phyloP scores from a whole-genome alignment of 2,888 invertebrate species.

The Oxytorus armatus region DNA sequence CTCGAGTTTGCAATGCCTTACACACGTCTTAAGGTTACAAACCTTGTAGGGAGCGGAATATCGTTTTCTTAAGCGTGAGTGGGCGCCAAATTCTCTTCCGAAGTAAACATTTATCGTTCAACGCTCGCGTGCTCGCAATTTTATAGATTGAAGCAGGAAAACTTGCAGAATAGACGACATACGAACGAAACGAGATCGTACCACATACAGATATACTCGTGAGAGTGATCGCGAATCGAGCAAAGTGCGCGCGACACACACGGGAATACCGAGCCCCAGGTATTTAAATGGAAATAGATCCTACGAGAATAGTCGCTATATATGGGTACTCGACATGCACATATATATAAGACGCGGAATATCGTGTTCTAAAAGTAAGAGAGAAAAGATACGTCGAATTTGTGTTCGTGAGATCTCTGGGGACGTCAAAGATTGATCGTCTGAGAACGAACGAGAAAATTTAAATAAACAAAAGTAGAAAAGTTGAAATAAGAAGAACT shows the following conservation, averaged over 20 bases:
- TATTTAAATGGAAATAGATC: conserved; percentile 69
- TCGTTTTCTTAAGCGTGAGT: conserved; percentile 36
- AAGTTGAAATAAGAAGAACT: too few species aligned
- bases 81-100: conserved; percentile 32
- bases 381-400: too few species aligned
- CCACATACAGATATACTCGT: not conserved
- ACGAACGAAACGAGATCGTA: conserved; percentile 33
- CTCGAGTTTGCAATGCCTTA: conserved; percentile 31
- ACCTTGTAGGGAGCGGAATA: conserved; percentile 32
- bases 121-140: conserved; percentile 11
- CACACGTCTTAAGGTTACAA: conserved; percentile 28
- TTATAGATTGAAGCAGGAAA: conserved; percentile 28
- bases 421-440: too few species aligned
- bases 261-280: conserved; percentile 60
- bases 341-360: conserved; percentile 36
- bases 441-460: too few species aligned
- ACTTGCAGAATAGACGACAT: conserved; percentile 14
- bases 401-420: too few species aligned
- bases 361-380: conserved; percentile 16
- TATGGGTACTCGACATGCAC: not conserved
- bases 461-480: too few species aligned
- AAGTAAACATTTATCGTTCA: conserved; percentile 26
- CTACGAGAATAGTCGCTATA: conserved; percentile 61
- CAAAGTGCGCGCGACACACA: conserved; percentile 44
- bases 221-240: conserved; percentile 38